Base-by-base conservation (phyloP, 2,888 invertebrate species). In the Magallana nippona region DNA sequence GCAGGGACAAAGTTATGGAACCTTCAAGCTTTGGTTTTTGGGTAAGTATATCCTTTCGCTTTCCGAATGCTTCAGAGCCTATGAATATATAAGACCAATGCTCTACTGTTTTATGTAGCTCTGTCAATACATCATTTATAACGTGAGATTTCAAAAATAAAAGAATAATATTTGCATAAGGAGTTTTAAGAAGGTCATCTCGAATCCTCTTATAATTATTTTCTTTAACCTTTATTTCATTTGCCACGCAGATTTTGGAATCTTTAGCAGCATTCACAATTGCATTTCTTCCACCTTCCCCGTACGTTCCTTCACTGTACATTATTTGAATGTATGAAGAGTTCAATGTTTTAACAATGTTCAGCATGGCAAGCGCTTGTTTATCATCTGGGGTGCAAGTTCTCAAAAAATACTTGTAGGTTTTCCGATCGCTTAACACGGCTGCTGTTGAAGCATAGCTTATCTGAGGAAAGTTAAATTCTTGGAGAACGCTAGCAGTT, bases 281-380 rank as follows among this genome's bases (percentile, higher is more conserved):
- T 1, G 84, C 85, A 57, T 86, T 84, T 78, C 86, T 79, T 15
- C 89, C 89, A 11, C 87, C 87, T 62, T 88, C 85, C 0, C 89
- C 89, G 27, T 89, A 90, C 19, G 84, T 71, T 11, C 86, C 82
- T 15, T 86, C 82, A 56, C 88, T 88, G 82, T 88, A 88, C 0
- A 90, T 79, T 78, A 90, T 84, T 62, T 90, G 89, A 17, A 90
- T 87, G 22, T 86, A 85, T 57, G 86, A 87, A 0, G 84, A 85
- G 0, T 78, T 32, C 1, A 87, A 62, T 22, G 85, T 58, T 22
- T 85, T 60, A 17, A 88, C 81, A 17, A 89, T 82, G 27, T 84
- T 79, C 3, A 87, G 82, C 84, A 89, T 86, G 10, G 85, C 83
- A 11, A 79, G 71, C 2, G 86, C 87, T 79, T 89, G 89, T 22